phyloP scores from a whole-genome alignment of 2,113 vertebrate species.

The Bubo blakistoni region DNA sequence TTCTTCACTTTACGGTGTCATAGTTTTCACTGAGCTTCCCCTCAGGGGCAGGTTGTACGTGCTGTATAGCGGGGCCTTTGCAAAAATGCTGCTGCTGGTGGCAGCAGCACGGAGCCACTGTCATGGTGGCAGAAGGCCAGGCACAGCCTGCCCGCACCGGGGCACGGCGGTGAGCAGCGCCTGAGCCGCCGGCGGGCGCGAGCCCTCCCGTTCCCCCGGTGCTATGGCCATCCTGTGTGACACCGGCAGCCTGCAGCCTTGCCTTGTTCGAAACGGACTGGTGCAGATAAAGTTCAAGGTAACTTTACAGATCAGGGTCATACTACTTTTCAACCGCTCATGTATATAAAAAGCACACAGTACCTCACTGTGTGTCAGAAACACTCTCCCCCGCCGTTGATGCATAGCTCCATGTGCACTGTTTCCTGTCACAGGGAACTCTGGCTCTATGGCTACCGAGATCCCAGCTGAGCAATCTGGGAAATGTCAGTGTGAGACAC shows the following conservation, averaged over 20 bases:
- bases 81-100: neutral
- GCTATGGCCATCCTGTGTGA: neutral
- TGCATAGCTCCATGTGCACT: neutral
- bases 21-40: neutral
- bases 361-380: neutral
- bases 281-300: constrained; percentile 52
- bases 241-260: neutral
- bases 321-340: neutral
- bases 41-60: neutral
- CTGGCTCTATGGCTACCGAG: constrained; percentile 1
- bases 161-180: neutral
- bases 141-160: neutral
- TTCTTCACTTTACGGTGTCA: neutral
- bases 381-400: neutral
- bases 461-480: neutral
- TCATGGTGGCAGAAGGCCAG: neutral
- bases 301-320: neutral
- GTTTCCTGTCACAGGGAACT: neutral
- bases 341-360: neutral
- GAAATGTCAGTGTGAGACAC: neutral
- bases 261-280: neutral
- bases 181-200: rapidly evolving
- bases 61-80: neutral
- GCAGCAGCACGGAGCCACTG: neutral
- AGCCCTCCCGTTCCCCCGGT: rapidly evolving